Evolutionary conservation across 2,113 vertebrate species (phyloP).

Genomic region (Marcusenius ussheri): DNA sequence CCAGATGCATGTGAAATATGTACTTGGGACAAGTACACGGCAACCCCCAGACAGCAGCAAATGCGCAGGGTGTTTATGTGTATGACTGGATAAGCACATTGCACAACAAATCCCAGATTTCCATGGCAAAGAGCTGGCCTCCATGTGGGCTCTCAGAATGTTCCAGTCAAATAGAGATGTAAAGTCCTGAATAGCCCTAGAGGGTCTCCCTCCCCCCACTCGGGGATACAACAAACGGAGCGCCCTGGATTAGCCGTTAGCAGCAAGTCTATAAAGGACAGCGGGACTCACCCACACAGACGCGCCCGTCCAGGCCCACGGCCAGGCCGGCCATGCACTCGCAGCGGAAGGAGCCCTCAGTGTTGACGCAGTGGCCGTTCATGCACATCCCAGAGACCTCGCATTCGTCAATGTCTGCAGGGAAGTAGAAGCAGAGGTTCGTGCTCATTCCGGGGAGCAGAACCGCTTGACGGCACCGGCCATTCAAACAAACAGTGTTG

Average conservation of each 20-base stretch:
- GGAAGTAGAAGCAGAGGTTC: too few relatives aligned
- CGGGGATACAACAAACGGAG: neutral
- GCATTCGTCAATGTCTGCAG: constrained; percentile 89
- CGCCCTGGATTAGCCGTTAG: neutral
- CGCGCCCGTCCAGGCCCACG: constrained; percentile 87
- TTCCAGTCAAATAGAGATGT: neutral
- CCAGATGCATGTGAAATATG: neutral
- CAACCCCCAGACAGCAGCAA: neutral
- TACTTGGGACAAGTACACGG: neutral
- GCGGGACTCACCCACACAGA: constrained; percentile 84
- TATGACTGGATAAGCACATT: neutral
- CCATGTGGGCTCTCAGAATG: neutral
- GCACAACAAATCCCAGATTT: neutral
- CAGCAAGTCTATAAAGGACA: neutral
- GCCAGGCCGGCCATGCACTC: constrained; percentile 94
- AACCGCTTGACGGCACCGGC: neutral
- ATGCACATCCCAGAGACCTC: constrained; percentile 93
- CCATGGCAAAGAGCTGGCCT: neutral
- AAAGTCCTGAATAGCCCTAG: neutral
- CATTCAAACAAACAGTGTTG: neutral
- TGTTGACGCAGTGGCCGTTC: constrained; percentile 97
- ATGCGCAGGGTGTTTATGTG: neutral
- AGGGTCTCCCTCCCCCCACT: neutral
- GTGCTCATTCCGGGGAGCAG: neutral
- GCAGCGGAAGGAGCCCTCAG: constrained; percentile 89